Base-by-base conservation (phyloP, 2,888 invertebrate genomes). In the Microchrysa polita region DNA sequence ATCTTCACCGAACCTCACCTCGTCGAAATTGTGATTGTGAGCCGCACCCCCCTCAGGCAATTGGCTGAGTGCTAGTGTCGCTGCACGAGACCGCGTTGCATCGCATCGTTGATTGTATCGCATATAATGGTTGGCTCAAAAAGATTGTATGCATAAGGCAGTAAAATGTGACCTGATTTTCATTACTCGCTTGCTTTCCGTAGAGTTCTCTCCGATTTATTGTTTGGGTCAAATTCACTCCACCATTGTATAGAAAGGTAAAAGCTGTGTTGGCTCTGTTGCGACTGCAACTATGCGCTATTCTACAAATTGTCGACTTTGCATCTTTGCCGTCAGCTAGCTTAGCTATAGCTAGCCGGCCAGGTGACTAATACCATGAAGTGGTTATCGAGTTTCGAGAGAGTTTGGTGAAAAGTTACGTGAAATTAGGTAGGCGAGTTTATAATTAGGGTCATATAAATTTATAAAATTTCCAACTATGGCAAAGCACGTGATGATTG, bases 221-320 rank as follows among this genome's bases (percentile, higher is more conserved):
- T 48, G 65, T 65, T 65, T 65, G 48, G 65, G 65, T 65, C 65
- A 65, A 65, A 65, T 48, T 65, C 2, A 18, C 44, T 65, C 22
- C 65, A n/a, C n/a, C n/a, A 65, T 65, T 65, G 65, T 65, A n/a
- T n/a, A 48, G 65, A 65, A 65, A 65, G 65, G 65, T 65, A 65
- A 65, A 65, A 65, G 65, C 65, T 65, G 65, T 34, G 40, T 1
- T 20, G 14, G 48, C 48, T 48, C 14, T 48, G 12, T n/a, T 48
- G 16, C 48, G 48, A 48, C 48, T n/a, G 48, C 16, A 16, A 14
- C 60, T 27, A n/a, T n/a, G n/a, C n/a, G 60, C 23, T 34, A 27
- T 60, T 60, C 60, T 60, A 14, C 60, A 12, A 23, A 14, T 23
- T 10, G 52, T 16, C 5, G 52, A 10, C 52, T 52, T 52, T 5